phyloP scores from a whole-genome alignment of 2,797 vertebrate species.

The Myioborus melanocephalus region DNA sequence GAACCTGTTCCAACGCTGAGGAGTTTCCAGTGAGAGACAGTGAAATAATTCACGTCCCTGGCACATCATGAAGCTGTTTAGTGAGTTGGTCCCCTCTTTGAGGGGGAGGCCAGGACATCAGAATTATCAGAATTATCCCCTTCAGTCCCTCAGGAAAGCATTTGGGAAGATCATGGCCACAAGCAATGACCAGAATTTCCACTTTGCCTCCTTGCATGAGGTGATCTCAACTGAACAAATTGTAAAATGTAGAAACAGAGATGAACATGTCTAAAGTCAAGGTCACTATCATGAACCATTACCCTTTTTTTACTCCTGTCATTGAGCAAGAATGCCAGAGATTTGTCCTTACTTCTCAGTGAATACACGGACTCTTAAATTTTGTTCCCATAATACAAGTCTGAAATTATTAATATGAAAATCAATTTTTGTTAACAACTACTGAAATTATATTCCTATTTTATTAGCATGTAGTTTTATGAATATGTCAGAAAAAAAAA shows the following conservation, averaged over 20 bases:
- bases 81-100: fast-evolving
- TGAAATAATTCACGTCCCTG: background rate
- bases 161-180: background rate
- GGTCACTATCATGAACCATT: background rate
- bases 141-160: background rate
- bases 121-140: background rate
- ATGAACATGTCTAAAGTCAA: background rate
- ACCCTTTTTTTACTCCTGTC: background rate
- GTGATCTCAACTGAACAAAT: background rate
- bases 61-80: background rate
- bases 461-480: slow-evolving; percentile 60
- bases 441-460: slow-evolving; percentile 54
- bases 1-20: fast-evolving
- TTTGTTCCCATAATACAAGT: background rate
- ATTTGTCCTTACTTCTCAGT: background rate
- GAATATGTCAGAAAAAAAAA: background rate
- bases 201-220: background rate
- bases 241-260: background rate
- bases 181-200: background rate
- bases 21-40: background rate
- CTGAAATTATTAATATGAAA: slow-evolving; percentile 33
- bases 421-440: slow-evolving; percentile 59
- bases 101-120: background rate
- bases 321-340: background rate
- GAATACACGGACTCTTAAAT: background rate